phyloP scores from a whole-genome alignment of 2,888 invertebrate species.

The Xestoiulus laeticollis region DNA sequence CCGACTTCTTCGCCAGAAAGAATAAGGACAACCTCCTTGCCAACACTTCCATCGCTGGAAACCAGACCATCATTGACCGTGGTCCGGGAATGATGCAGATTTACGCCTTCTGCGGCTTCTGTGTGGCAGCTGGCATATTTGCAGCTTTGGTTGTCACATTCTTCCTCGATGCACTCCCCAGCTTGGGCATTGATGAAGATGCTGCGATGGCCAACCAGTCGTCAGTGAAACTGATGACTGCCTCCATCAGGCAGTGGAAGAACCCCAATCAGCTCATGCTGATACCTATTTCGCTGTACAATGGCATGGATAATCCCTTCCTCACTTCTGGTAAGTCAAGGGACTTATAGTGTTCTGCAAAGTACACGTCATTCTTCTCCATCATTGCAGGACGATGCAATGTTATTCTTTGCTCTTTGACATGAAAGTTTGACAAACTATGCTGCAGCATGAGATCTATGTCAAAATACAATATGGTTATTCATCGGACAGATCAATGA shows the following conservation, averaged over 20 bases:
- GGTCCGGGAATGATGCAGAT: constrained; percentile 35
- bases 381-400: neutral
- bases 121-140: constrained; percentile 44
- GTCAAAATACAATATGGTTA: too few relatives aligned
- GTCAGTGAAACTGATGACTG: constrained; percentile 29
- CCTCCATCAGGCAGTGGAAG: constrained; percentile 51
- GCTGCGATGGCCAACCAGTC: neutral
- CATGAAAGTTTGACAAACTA: neutral
- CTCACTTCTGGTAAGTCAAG: constrained; percentile 29
- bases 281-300: constrained; percentile 51
- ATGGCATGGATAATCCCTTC: constrained; percentile 54
- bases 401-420: neutral
- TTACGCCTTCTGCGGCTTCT: constrained; percentile 53
- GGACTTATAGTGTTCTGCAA: neutral
- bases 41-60: neutral
- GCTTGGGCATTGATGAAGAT: constrained; percentile 49
- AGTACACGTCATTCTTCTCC: neutral
- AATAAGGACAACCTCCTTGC: neutral
- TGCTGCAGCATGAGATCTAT: neutral
- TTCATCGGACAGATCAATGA: too few relatives aligned
- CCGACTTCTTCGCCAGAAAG: constrained; percentile 3
- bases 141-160: constrained; percentile 41
- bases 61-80: neutral
- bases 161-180: constrained; percentile 47
- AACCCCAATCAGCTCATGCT: constrained; percentile 50